Evolutionary conservation across 92 coral and sea anemone genomes (phyloP).

Genomic region (Heliopora coerulea): DNA sequence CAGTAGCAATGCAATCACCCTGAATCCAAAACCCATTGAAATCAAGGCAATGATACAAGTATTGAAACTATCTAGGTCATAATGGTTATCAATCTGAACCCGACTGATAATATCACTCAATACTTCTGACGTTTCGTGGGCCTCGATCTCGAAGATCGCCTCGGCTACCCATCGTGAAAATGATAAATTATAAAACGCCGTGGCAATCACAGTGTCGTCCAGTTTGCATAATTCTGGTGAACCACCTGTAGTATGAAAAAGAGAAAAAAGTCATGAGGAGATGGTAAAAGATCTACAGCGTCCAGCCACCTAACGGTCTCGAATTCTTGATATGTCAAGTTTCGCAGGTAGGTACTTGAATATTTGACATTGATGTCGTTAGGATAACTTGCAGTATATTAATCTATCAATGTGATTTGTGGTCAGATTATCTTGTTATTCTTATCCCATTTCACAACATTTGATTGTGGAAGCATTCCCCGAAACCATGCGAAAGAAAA

Average conservation of each 20-base stretch:
- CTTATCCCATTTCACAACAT: too few species aligned
- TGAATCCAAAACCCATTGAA: constrained; percentile 59
- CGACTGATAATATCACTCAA: constrained; percentile 46
- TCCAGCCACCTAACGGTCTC: not conserved
- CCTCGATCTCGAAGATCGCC: constrained; percentile 87
- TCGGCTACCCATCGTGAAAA: constrained; percentile 83
- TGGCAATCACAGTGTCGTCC: constrained; percentile 60
- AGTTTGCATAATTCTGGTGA: constrained; percentile 74
- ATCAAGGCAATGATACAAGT: constrained; percentile 61
- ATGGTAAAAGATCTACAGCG: too few species aligned
- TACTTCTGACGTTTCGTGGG: constrained; percentile 65
- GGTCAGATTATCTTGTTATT: too few species aligned
- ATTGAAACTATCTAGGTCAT: constrained; percentile 63
- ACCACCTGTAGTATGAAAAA: constrained; percentile 48
- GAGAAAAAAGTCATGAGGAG: too few species aligned
- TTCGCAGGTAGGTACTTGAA: too few species aligned
- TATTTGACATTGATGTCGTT: too few species aligned
- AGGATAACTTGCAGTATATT: too few species aligned
- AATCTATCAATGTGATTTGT: too few species aligned
- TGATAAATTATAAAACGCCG: constrained; percentile 68
- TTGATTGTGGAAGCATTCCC: too few species aligned
- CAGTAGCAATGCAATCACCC: constrained; percentile 59
- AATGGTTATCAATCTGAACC: constrained; percentile 64
- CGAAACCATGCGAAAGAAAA: too few species aligned
- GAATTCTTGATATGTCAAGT: too few species aligned